Evolutionary conservation across 2,888 invertebrate genomes (phyloP), one percentile per base, ranked within the genome.

Genomic region (Arctia plantaginis): DNA sequence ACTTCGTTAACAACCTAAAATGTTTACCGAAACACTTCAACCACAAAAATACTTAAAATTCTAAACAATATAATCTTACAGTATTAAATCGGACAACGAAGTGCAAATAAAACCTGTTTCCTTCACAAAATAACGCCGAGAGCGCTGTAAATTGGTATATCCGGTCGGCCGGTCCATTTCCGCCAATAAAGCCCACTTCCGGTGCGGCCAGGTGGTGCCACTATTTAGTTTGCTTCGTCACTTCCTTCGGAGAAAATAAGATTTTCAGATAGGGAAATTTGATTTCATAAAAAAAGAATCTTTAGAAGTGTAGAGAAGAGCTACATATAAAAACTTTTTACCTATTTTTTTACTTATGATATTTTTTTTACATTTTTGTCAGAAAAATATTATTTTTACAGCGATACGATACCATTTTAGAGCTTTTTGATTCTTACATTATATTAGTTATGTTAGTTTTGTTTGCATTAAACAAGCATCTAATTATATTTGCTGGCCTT

Each of bases 111-210:
- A 89, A 72, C 75, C 75, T 81, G 85, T 91, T 90, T 89, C 90
- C 89, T 79, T 80, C 83, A 85, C 84, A 85, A 72, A 76, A 72
- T 74, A 73, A 78, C 81, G 82, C 83, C 79, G 86, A 84, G 80
- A 82, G 79, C 79, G 81, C 80, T 87, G 92, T 90, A 94, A 94
- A 94, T 93, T 93, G 93, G 84, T 86, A 90, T 91, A 90, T 94
- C 94, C 94, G 92, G 92, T 88, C 88, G 90, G 85, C 87, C 90
- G 90, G 88, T 90, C 91, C 89, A 93, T 93, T 93, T 94, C 93
- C 93, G 88, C 88, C 92, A 91, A 93, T 93, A 90, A 89, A 89
- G 89, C 88, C 85, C 76, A 86, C 88, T 92, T 93, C 93, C 93
- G 92, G 86, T 74, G 75, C 76, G 73, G 85, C 82, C 92, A 93